These are phyloP conservation scores for Hydropsyche betteni DNA, from an alignment of 2,888 invertebrate species.

Conservation along the genomic window DNA sequence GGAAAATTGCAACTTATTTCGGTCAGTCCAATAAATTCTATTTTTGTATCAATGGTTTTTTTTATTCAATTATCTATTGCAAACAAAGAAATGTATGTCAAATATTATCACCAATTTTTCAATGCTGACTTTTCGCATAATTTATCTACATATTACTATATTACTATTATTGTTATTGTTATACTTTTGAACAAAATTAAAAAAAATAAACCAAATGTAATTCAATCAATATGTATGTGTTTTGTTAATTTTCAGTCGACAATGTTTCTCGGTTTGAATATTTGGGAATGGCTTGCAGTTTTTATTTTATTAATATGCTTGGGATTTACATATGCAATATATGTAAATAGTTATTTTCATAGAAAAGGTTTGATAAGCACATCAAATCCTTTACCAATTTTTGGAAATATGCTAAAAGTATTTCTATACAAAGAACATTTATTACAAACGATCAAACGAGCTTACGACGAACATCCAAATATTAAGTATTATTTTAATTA, in stretches of 20 bases:
- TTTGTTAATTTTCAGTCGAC: background rate
- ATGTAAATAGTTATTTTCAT: slow-evolving; percentile 42
- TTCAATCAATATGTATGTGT: too few species aligned
- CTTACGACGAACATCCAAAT: slow-evolving; percentile 44
- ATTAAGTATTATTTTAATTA: slow-evolving; percentile 40
- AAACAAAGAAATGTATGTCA: too few species aligned
- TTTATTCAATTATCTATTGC: too few species aligned
- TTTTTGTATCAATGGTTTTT: too few species aligned
- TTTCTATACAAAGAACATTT: slow-evolving; percentile 48
- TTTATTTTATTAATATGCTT: slow-evolving; percentile 29
- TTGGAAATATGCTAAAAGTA: slow-evolving; percentile 51
- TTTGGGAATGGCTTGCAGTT: slow-evolving; percentile 2
- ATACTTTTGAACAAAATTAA: too few species aligned
- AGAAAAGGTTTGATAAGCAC: slow-evolving; percentile 42
- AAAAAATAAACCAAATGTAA: too few species aligned
- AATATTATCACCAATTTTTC: too few species aligned
- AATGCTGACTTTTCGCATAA: too few species aligned
- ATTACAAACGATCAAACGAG: slow-evolving; percentile 41
- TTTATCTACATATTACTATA: too few species aligned
- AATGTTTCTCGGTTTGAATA: background rate
- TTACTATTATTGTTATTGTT: too few species aligned
- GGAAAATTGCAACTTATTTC: too few species aligned
- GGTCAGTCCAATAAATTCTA: too few species aligned
- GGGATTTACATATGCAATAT: slow-evolving; percentile 38
- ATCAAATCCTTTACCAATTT: slow-evolving; percentile 49